A percentile compares a stretch with the other conserved stretches of the same genome.
These are phyloP conservation scores for Pangasius macronema DNA, from an alignment of 2,797 vertebrate species.

Conservation along the genomic window DNA sequence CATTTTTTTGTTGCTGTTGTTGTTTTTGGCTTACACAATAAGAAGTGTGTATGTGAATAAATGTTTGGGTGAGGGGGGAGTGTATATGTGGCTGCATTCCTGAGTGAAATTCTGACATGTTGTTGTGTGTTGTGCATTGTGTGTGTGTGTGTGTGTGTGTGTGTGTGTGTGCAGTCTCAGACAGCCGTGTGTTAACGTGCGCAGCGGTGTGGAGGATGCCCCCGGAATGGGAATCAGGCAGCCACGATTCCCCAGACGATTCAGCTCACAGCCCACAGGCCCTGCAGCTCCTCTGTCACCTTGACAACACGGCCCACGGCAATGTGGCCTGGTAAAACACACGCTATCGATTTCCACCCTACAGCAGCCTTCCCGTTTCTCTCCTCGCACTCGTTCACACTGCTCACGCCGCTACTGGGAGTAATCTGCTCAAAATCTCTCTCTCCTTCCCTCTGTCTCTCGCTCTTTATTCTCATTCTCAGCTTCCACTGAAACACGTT, in stretches of 20 bases:
- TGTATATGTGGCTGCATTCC: slow-evolving; percentile 16
- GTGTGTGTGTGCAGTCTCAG: slow-evolving; percentile 78
- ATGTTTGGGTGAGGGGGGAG: not conserved
- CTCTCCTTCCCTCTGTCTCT: not conserved
- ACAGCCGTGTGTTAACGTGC: slow-evolving; percentile 89
- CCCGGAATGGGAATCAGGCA: slow-evolving; percentile 90
- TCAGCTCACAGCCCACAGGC: slow-evolving; percentile 91
- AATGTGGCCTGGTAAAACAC: slow-evolving; percentile 90
- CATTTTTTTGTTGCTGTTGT: not conserved
- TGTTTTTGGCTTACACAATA: not conserved
- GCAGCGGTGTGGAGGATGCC: slow-evolving; percentile 97
- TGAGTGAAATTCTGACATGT: slow-evolving; percentile 30
- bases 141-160: slow-evolving; percentile 38
- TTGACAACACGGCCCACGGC: slow-evolving; percentile 86
- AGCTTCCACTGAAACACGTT: slow-evolving; percentile 17
- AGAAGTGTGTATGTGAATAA: slow-evolving; percentile 3
- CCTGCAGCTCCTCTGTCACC: slow-evolving; percentile 97
- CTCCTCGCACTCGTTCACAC: not conserved
- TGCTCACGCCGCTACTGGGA: slow-evolving; percentile 4
- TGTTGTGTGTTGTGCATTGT: not conserved
- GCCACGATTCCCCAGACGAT: slow-evolving; percentile 94
- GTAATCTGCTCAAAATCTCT: slow-evolving; percentile 1
- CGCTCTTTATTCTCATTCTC: slow-evolving; percentile 4
- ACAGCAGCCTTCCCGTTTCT: slow-evolving; percentile 29
- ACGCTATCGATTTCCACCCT: slow-evolving; percentile 63